A percentile compares a stretch with the other conserved stretches of the same genome.
Conservation (phyloP, 2,888 invertebrate species). For the Notodonta ziczac region DNA sequence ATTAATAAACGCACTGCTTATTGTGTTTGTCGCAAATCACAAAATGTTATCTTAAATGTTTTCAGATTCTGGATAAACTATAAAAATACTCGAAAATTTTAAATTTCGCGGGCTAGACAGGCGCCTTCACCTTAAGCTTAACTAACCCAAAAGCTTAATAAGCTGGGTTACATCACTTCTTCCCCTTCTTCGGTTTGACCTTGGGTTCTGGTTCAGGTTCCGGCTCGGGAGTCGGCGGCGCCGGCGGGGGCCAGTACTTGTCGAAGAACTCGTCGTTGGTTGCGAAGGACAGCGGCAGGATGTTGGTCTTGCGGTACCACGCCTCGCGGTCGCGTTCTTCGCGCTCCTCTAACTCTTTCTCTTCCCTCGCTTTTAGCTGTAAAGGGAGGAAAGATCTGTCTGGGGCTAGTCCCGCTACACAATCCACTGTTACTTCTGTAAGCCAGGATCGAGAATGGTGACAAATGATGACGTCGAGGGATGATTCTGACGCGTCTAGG, state of each 20-base stretch:
- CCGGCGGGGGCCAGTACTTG: conserved; percentile 72
- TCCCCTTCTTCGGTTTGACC: conserved; percentile 40
- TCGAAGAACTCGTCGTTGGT: conserved; percentile 59
- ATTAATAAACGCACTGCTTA: too few species aligned
- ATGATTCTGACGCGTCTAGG: too few species aligned
- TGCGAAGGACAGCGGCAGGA: conserved; percentile 63
- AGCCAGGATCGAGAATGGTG: too few species aligned
- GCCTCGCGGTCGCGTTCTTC: conserved; percentile 54
- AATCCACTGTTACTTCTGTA: too few species aligned
- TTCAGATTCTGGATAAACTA: too few species aligned
- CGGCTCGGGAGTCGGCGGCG: conserved; percentile 49
- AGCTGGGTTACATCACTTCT: conserved; percentile 15
- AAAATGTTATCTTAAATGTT: too few species aligned
- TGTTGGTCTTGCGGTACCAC: conserved; percentile 59
- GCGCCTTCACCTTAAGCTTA: not conserved
- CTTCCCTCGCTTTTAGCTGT: conserved; percentile 58
- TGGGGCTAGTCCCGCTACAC: not conserved
- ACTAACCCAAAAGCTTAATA: not conserved
- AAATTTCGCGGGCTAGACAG: too few species aligned
- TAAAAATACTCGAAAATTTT: too few species aligned
- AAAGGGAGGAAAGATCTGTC: not conserved
- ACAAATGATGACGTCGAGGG: too few species aligned
- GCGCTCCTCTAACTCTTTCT: conserved; percentile 50
- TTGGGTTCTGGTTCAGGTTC: conserved; percentile 45
- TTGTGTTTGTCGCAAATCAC: too few species aligned